A percentile compares a stretch with the other conserved stretches of the same genome.
Evolutionary conservation across 2,888 invertebrate genomes (phyloP).

Genomic region (Ypsolopha scabrella): DNA sequence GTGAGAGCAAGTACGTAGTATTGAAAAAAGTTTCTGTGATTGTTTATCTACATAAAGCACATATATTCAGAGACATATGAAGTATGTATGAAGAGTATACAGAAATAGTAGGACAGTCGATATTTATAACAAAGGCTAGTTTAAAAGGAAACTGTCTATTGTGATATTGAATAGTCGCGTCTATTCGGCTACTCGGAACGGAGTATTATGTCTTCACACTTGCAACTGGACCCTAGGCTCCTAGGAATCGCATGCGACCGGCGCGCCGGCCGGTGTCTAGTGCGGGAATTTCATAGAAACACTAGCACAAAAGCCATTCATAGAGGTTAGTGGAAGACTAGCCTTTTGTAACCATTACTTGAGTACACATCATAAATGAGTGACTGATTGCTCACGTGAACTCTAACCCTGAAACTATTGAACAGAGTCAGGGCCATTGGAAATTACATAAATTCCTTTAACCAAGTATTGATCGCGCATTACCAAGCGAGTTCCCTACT

Average conservation of each 20-base stretch:
- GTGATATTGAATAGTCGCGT: slow-evolving; percentile 46
- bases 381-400: background rate
- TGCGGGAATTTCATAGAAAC: background rate
- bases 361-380: background rate
- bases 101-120: no score
- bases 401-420: background rate
- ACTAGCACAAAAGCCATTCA: background rate
- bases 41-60: no score
- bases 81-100: no score
- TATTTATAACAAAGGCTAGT: slow-evolving; percentile 47
- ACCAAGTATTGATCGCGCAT: background rate
- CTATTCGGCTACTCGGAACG: slow-evolving; percentile 37
- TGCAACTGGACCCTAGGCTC: slow-evolving; percentile 32
- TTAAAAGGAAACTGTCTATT: slow-evolving; percentile 56
- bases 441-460: background rate
- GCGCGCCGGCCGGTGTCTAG: background rate
- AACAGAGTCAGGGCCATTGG: background rate
- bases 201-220: slow-evolving; percentile 30
- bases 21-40: no score
- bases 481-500: slow-evolving; percentile 24
- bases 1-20: no score
- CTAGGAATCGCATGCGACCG: slow-evolving; percentile 4
- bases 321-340: background rate
- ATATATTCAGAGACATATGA: no score
- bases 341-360: background rate